These are phyloP conservation scores for Danionella dracula DNA, from an alignment of 2,797 vertebrate genomes.

Conservation along the genomic window DNA sequence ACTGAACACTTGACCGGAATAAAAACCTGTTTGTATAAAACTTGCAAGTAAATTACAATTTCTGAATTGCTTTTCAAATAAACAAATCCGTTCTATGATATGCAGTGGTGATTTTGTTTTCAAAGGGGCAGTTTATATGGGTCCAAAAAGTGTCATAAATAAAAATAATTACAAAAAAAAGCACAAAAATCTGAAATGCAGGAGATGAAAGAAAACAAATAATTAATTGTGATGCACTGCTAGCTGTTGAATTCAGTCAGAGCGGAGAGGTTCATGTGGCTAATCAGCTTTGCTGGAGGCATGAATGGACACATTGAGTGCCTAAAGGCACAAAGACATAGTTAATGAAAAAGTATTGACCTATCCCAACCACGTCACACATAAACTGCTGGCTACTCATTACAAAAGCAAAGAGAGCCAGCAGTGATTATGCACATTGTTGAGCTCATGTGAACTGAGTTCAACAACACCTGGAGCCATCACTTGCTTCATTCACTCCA, in stretches of 20 bases:
- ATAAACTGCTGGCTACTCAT: neutral
- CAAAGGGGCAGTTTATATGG: too few species aligned
- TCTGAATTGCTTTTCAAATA: too few species aligned
- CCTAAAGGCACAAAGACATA: conserved; percentile 2
- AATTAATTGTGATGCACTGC: neutral
- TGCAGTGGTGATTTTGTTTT: too few species aligned
- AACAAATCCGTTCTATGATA: too few species aligned
- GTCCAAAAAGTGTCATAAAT: too few species aligned
- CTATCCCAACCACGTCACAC: conserved; percentile 11
- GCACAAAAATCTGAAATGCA: neutral
- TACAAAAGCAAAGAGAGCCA: neutral
- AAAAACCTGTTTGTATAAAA: too few species aligned
- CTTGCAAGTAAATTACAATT: too few species aligned
- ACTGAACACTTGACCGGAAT: too few species aligned
- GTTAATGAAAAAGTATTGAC: conserved; percentile 23
- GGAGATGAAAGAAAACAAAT: neutral
- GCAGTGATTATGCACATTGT: conserved; percentile 12
- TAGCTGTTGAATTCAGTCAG: neutral
- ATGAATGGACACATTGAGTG: neutral
- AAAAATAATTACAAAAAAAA: neutral
- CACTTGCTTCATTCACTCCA: conserved; percentile 4
- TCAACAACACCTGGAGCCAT: conserved; percentile 10
- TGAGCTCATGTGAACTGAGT: neutral
- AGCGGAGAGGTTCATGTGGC: neutral
- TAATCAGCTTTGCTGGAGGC: conserved; percentile 2